Evolutionary conservation across 2,797 vertebrate genomes (phyloP).

Genomic region (Heteromormyrus szaboi): DNA sequence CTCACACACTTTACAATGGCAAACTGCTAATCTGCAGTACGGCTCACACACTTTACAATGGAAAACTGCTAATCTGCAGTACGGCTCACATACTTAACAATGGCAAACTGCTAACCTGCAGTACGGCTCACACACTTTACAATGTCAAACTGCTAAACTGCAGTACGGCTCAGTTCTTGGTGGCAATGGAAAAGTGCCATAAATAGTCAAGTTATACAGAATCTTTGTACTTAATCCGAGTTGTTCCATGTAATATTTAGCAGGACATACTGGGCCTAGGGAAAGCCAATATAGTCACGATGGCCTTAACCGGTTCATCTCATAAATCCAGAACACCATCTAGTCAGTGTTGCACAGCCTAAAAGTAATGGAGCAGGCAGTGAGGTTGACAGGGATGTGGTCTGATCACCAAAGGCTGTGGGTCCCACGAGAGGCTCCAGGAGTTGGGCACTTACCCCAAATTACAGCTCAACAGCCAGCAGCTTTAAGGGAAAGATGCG

Average conservation of each 20-base stretch:
- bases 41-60: too few species aligned
- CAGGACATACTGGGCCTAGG: not conserved
- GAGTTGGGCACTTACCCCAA: not conserved
- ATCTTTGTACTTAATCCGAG: not conserved
- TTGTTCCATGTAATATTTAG: not conserved
- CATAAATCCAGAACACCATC: not conserved
- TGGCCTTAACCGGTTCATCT: not conserved
- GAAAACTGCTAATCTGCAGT: too few species aligned
- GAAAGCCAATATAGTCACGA: not conserved
- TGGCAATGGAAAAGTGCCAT: not conserved
- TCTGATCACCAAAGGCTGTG: not conserved
- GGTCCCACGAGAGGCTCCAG: not conserved
- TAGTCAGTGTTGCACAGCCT: not conserved
- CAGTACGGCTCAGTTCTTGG: not conserved
- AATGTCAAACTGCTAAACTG: not conserved
- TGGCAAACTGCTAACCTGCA: not conserved
- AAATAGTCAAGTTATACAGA: not conserved
- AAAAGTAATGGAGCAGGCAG: not conserved
- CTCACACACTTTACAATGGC: too few species aligned
- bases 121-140: not conserved
- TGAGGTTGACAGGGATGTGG: not conserved
- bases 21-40: too few species aligned
- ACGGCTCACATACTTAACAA: too few species aligned
- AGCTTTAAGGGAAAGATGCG: not conserved
- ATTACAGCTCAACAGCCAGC: not conserved